Base-by-base conservation (phyloP, 37 sponge, comb jelly and placozoan species). In the Geodia barretti region DNA sequence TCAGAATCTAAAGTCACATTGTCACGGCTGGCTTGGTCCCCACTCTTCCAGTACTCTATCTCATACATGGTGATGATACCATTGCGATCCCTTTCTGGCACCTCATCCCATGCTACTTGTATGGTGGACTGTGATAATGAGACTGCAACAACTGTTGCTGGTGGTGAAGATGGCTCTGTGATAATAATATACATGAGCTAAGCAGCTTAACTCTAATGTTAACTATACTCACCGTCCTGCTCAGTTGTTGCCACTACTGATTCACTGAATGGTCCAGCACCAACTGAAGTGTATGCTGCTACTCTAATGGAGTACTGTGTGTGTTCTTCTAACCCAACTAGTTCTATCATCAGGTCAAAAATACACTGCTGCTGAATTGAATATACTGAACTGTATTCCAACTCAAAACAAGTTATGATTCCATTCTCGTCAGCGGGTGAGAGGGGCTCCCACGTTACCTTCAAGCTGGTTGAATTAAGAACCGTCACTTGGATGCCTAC, bases 71-170 rank as follows among this genome's bases (percentile, higher is more conserved):
- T 64, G 11, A 64, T 64, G 65, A 64, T 64, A 7, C 65, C 65
- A 26, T 64, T 64, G 8, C n/a, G 25, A 19, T 64, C 24, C 5
- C 8, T 64, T 26, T 64, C 65, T 29, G 65, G 65, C 29, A 64
- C 29, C 20, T 64, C 65, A 26, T 26, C 30, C 65, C 65, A 64
- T 19, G n/a, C 30, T 7, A 64, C 25, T 23, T 64, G 30, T 7
- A 64, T 26, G 20, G 65, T 24, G 8, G 65, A 29, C 20, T 11
- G 20, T 23, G 65, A 64, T 23, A 19, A 7, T 11, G 4, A 19
- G 9, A n/a, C 17, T 25, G 73, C 82, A 28, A 1, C 38, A 5
- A 82, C 82, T 73, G 72, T 82, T 64, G 59, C 39, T 21, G 82
- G 73, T 23, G 42, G 32, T 14, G 39, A 38, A 26, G 41, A 9